These are phyloP conservation scores for Melinopterus prodromus DNA, from an alignment of 2,888 invertebrate genomes.

Conservation along the genomic window DNA sequence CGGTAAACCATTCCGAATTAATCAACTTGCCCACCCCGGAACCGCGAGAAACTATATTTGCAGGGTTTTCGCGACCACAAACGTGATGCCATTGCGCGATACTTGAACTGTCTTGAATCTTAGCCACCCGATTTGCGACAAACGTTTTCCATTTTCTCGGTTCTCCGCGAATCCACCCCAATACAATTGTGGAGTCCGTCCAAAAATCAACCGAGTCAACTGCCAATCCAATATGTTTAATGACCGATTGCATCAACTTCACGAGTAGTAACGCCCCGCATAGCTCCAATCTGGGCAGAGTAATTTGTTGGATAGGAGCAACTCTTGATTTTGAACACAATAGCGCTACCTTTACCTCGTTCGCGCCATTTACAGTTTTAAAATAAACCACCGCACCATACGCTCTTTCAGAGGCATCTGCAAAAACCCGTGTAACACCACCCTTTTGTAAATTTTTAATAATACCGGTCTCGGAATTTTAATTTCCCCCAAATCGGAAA, in stretches of 20 bases:
- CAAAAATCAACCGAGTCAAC: constrained; percentile 32
- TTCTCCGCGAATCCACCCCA: constrained; percentile 41
- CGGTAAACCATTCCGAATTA: constrained; percentile 25
- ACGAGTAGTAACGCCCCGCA: constrained; percentile 46
- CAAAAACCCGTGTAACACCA: constrained; percentile 42
- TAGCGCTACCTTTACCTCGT: constrained; percentile 4
- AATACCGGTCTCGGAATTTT: not conserved
- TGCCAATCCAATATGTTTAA: constrained; percentile 16
- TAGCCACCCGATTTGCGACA: not conserved
- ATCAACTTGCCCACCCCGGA: constrained; percentile 16
- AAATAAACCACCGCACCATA: constrained; percentile 36
- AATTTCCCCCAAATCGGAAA: constrained; percentile 29
- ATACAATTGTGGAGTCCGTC: constrained; percentile 44
- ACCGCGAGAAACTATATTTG: constrained; percentile 37
- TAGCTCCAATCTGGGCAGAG: constrained; percentile 48
- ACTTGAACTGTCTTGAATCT: not conserved
- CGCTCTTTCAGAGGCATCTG: constrained; percentile 38
- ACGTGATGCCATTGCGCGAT: constrained; percentile 34
- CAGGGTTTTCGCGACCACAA: constrained; percentile 32
- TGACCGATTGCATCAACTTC: constrained; percentile 36
- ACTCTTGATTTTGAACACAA: constrained; percentile 37
- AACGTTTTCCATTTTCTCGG: constrained; percentile 34
- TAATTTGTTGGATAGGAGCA: constrained; percentile 36
- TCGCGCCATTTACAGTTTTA: constrained; percentile 8
- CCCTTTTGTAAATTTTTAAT: not conserved